Evolutionary conservation across 1,140 invertebrate genomes (phyloP), one percentile per base, ranked within the genome.

Genomic region (Microplitis demolitor): DNA sequence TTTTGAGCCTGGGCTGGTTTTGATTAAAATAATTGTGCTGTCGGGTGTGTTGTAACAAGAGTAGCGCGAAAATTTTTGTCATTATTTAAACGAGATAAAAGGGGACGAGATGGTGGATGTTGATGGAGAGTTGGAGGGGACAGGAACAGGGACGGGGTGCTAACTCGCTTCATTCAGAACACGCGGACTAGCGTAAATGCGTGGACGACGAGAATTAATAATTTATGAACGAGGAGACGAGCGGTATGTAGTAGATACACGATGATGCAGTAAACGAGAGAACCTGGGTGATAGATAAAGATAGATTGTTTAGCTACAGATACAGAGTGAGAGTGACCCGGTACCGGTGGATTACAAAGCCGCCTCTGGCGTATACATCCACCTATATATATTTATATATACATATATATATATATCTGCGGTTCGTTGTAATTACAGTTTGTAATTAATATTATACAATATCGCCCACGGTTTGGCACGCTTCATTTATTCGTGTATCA

Each of bases 141-240:
- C 34, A 33, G 58, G 54, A 24, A 53, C 6, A 66, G 37, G 16
- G 16, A 4, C 50, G 9, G 35, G 2, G 63, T 33, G 16, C n/a
- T 31, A 33, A 34, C 39, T 51, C 4, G 39, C 33, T 73, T 73
- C 72, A 73, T 73, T 73, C 56, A 73, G 64, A 69, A 62, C 33
- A 24, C 14, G 63, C 58, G 56, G 51, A 34, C 66, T 72, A 33
- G 16, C 54, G 45, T 71, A 64, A 72, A 69, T 37, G 54, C 74
- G 69, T 45, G 37, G 33, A 50, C 53, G 64, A 35, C 53, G 63
- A 64, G 45, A 66, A 75, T 69, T 72, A 69, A 67, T 71, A 66
- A 66, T 75, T 75, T 72, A 72, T 66, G 53, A 71, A 69, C 70
- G 66, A 69, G 50, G 62, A 66, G 50, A 64, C 33, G 61, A 6